Conservation (phyloP, 1,140 invertebrate species). For the Antheraea mylitta region DNA sequence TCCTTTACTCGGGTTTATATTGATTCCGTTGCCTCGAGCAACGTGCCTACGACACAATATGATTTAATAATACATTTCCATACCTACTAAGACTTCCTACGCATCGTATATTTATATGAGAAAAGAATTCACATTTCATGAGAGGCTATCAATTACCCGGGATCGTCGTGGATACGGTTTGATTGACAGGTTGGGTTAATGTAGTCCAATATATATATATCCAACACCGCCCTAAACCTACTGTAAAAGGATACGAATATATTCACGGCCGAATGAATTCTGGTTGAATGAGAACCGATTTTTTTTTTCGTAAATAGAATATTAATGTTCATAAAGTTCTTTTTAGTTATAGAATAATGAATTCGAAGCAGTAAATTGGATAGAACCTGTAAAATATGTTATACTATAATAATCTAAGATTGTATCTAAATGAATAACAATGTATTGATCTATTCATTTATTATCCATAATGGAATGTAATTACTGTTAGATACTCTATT, state of each 20-base stretch:
- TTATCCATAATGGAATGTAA: slow-evolving; percentile 5
- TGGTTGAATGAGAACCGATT: neutral
- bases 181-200: slow-evolving; percentile 51
- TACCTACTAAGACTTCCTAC: slow-evolving; percentile 11
- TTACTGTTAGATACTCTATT: neutral
- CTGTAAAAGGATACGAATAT: slow-evolving; percentile 35
- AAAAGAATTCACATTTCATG: slow-evolving; percentile 25
- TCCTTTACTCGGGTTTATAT: slow-evolving; percentile 22
- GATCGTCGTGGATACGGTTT: slow-evolving; percentile 43
- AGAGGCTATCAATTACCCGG: slow-evolving; percentile 46
- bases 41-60: slow-evolving; percentile 20
- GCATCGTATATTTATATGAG: slow-evolving; percentile 2
- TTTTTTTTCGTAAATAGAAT: neutral
- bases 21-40: slow-evolving; percentile 30
- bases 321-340: neutral
- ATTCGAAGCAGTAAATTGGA: neutral
- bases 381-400: neutral
- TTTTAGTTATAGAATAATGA: too few species aligned
- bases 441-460: neutral
- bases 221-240: slow-evolving; percentile 21
- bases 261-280: slow-evolving; percentile 34
- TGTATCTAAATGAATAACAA: neutral
- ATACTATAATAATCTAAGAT: neutral
- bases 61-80: slow-evolving; percentile 8
- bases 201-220: slow-evolving; percentile 35